A percentile compares a stretch with the other conserved stretches of the same genome.
Evolutionary conservation across 2,113 vertebrate species (phyloP).

Genomic region (Cynopterus brachyotis): DNA sequence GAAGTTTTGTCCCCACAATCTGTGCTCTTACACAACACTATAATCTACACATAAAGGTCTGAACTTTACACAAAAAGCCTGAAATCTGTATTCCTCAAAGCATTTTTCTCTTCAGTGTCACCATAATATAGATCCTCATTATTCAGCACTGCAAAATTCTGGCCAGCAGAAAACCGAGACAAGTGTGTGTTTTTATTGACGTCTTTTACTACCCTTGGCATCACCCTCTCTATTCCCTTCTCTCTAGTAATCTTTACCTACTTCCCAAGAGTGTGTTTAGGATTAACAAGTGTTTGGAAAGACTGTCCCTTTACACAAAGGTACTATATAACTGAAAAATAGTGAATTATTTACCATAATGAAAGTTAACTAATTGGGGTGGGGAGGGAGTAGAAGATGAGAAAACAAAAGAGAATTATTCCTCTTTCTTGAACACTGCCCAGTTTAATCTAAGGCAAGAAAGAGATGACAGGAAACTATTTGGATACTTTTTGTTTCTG

Average conservation of each 20-base stretch:
- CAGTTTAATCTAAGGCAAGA: not conserved
- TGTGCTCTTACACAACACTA: not conserved
- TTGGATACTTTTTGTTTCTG: not conserved
- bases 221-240: not conserved
- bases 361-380: constrained; percentile 30
- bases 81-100: not conserved
- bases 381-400: not conserved
- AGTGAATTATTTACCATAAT: constrained; percentile 70
- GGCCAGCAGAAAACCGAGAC: not conserved
- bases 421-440: not conserved
- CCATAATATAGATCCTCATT: not conserved
- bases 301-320: constrained; percentile 47
- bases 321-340: constrained; percentile 62
- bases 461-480: not conserved
- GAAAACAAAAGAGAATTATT: not conserved
- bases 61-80: not conserved
- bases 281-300: constrained; percentile 67
- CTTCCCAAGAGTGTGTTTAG: constrained; percentile 56
- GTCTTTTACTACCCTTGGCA: constrained; percentile 21
- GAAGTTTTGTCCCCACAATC: not conserved
- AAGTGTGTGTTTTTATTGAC: constrained; percentile 32
- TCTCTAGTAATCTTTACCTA: constrained; percentile 66
- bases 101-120: not conserved
- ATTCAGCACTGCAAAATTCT: not conserved
- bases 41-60: not conserved